Evolutionary conservation across 2,888 invertebrate species (phyloP), one percentile per base, ranked within the genome.

Genomic region (Macrophya annulata): DNA sequence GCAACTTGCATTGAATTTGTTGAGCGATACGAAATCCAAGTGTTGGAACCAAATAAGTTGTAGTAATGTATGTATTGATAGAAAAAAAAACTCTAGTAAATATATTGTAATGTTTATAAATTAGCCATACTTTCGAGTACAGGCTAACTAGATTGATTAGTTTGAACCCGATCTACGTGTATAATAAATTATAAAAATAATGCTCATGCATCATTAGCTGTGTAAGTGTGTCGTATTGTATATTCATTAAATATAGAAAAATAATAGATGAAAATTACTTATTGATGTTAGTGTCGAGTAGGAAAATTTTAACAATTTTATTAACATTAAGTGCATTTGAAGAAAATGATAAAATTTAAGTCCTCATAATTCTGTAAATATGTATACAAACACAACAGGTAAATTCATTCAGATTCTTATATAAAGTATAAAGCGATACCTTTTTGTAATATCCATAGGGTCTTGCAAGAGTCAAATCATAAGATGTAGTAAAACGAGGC

Each of bases 1-100:
- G 51, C 21, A 51, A 17, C 10, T 21, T 83, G 21, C 10, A 83
- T 83, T 71, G 55, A 71, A 83, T 83, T 37, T 65, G 68, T 83
- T 51, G 45, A 68, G 48, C n/a, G 17, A 71, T 83, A 48, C 9
- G 45, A 62, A 72, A 68, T 79, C 8, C 25, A 68, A 68, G 68
- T 83, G 83, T 83, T 83, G 45, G 31, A 55, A 83, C 83, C 83
- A 83, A 68, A 83, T 68, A 71, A 68, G n/a, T 59, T 59, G n/a
- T 68, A 48, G 68, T 71, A 71, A 48, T 68, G 48, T 51, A 71
- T 68, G 68, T 83, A 83, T 68, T 15, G 68, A 83, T 83, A 83
- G 83, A 15, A 71, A 68, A 48, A 59, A 31, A 48, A 59, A 31
- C 40, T 62, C 21, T 68, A 65, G 55, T 48, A 31, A 62, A 68